Conservation (phyloP, 2,797 vertebrate species). For the Tenualosa ilisha region DNA sequence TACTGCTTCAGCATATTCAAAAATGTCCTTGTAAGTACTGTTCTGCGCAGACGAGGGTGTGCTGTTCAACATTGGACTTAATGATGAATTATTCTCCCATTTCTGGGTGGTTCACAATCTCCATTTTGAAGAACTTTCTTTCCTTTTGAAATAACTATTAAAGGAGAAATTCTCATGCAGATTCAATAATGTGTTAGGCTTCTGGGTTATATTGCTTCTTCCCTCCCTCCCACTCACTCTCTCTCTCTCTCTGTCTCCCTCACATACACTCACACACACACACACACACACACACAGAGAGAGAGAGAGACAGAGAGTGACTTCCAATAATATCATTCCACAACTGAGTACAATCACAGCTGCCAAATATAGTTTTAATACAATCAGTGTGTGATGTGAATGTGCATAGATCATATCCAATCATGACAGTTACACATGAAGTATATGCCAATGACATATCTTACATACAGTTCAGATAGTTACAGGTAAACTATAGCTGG, state of each 20-base stretch:
- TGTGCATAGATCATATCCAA: neutral
- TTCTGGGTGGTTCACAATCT: neutral
- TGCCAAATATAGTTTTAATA: slow-evolving; percentile 11
- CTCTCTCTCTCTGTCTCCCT: neutral
- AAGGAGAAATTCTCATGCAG: slow-evolving; percentile 14
- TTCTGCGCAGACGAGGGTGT: neutral
- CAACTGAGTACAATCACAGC: neutral
- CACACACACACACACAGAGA: neutral
- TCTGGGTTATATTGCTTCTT: neutral
- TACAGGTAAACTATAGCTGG: neutral
- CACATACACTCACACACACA: neutral
- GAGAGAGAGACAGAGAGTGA: neutral
- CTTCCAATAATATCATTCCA: neutral
- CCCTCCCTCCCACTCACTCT: neutral
- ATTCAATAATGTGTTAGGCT: neutral
- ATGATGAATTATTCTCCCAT: neutral
- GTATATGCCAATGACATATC: neutral
- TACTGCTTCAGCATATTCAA: neutral
- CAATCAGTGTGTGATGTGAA: neutral
- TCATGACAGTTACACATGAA: neutral
- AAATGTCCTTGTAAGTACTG: neutral
- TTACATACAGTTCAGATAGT: neutral
- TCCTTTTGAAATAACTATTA: neutral
- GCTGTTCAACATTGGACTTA: neutral
- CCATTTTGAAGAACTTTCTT: neutral